Evolutionary conservation across 30 jellyfish, hydroid and myxozoan genomes (phyloP).

Genomic region (Phacellophora camtschatica): DNA sequence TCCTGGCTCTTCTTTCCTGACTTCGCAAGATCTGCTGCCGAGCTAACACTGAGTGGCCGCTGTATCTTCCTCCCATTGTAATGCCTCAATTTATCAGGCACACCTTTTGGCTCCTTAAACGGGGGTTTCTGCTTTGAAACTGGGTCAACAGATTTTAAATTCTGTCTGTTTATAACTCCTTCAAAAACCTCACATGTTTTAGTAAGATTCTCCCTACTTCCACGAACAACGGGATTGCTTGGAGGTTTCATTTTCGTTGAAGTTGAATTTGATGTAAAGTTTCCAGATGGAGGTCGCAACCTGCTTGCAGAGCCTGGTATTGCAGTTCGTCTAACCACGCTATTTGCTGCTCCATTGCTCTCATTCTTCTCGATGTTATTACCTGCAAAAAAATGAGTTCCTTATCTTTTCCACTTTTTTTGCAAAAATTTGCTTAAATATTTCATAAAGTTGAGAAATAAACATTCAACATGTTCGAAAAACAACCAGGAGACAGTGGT

Average conservation of each 20-base stretch:
- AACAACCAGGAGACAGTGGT: too few relatives aligned
- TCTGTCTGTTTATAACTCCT: slow-evolving; percentile 12
- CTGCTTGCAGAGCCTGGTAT: slow-evolving; percentile 11
- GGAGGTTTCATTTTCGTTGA: slow-evolving; percentile 36
- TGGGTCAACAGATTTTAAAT: background rate
- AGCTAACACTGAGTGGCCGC: slow-evolving; percentile 37
- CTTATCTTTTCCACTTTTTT: too few relatives aligned
- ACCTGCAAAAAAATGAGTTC: too few relatives aligned
- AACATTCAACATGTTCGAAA: too few relatives aligned
- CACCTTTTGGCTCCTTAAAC: slow-evolving; percentile 25
- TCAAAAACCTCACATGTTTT: background rate
- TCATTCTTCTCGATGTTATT: too few relatives aligned
- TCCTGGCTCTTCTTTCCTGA: background rate
- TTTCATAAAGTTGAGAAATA: too few relatives aligned
- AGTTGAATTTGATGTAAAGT: background rate
- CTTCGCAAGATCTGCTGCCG: slow-evolving; percentile 17
- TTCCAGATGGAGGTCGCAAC: slow-evolving; percentile 26
- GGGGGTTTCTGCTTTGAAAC: slow-evolving; percentile 19
- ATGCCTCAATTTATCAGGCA: slow-evolving; percentile 48
- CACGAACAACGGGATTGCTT: background rate
- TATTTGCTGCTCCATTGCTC: background rate
- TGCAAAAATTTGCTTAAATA: too few relatives aligned
- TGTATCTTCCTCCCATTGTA: slow-evolving; percentile 33
- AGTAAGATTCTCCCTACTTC: background rate
- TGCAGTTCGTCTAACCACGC: background rate